Evolutionary conservation across 2,888 invertebrate species (phyloP).

Genomic region (Lithophane socia): DNA sequence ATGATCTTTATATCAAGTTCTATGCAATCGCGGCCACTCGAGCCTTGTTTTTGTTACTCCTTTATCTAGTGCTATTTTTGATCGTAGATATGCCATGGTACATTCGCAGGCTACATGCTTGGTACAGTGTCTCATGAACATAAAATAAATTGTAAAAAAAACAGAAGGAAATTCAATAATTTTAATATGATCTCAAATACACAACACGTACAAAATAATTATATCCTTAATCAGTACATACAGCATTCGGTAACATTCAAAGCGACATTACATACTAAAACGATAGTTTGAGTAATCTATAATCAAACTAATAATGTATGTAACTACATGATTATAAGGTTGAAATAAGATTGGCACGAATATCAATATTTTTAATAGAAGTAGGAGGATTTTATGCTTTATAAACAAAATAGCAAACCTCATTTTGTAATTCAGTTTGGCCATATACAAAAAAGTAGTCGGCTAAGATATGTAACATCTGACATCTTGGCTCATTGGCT

Average conservation of each 20-base stretch:
- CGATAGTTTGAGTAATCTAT: slow-evolving; percentile 32
- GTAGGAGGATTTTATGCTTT: not conserved
- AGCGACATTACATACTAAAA: slow-evolving; percentile 44
- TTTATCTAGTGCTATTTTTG: not conserved
- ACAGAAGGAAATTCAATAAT: slow-evolving; percentile 31
- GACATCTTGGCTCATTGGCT: too few species aligned
- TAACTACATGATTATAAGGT: slow-evolving; percentile 31
- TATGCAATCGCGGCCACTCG: not conserved
- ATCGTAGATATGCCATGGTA: not conserved
- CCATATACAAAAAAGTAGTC: not conserved
- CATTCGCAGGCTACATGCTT: not conserved
- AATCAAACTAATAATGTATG: slow-evolving; percentile 23
- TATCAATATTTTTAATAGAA: slow-evolving; percentile 1
- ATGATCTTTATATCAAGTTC: not conserved
- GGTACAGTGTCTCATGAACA: not conserved
- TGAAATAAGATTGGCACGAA: slow-evolving; percentile 55
- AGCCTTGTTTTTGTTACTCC: too few species aligned
- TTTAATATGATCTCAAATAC: slow-evolving; percentile 62
- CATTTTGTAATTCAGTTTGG: not conserved
- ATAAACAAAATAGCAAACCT: not conserved
- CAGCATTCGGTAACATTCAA: slow-evolving; percentile 56
- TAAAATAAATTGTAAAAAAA: not conserved
- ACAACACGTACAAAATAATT: slow-evolving; percentile 65
- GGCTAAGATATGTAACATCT: too few species aligned
- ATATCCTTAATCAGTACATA: slow-evolving; percentile 51